Conservation (phyloP, 2,888 invertebrate species). For the Lamproptera curius region DNA sequence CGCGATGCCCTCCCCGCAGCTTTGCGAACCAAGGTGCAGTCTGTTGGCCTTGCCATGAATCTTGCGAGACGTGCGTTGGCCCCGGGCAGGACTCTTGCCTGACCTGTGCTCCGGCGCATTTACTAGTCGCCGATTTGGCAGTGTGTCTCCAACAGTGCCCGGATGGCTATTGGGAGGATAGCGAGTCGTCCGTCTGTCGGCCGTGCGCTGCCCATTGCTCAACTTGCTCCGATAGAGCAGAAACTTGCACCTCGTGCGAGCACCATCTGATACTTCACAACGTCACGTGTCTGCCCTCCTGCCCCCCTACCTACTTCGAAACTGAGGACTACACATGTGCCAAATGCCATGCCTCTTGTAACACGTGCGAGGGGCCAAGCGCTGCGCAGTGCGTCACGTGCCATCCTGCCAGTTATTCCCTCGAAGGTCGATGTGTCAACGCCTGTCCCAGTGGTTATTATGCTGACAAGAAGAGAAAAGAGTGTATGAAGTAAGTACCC, state of each 20-base stretch:
- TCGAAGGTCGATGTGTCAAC: constrained; percentile 84
- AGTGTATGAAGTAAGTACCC: constrained; percentile 81
- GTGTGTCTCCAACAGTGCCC: constrained; percentile 93
- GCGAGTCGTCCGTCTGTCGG: constrained; percentile 85
- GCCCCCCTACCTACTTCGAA: constrained; percentile 89
- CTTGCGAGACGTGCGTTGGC: constrained; percentile 92
- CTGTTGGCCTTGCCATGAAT: constrained; percentile 93
- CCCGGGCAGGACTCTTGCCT: constrained; percentile 92
- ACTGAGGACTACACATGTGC: constrained; percentile 92
- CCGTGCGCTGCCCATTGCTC: constrained; percentile 93
- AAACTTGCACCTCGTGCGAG: constrained; percentile 91
- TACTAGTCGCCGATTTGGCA: constrained; percentile 89
- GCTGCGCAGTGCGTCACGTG: constrained; percentile 90
- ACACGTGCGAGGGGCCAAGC: constrained; percentile 87
- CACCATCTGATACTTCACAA: constrained; percentile 91
- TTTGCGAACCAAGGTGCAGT: constrained; percentile 89
- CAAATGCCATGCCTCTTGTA: constrained; percentile 87
- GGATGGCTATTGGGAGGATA: constrained; percentile 92
- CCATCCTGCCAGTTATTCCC: constrained; percentile 83
- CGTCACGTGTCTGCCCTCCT: constrained; percentile 89
- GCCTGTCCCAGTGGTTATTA: constrained; percentile 87
- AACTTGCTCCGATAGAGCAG: constrained; percentile 89
- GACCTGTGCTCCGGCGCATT: constrained; percentile 89
- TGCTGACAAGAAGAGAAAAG: constrained; percentile 86
- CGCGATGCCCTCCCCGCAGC: constrained; percentile 89